phyloP scores from a whole-genome alignment of 2,113 vertebrate genomes.

The Patagioenas fasciata region DNA sequence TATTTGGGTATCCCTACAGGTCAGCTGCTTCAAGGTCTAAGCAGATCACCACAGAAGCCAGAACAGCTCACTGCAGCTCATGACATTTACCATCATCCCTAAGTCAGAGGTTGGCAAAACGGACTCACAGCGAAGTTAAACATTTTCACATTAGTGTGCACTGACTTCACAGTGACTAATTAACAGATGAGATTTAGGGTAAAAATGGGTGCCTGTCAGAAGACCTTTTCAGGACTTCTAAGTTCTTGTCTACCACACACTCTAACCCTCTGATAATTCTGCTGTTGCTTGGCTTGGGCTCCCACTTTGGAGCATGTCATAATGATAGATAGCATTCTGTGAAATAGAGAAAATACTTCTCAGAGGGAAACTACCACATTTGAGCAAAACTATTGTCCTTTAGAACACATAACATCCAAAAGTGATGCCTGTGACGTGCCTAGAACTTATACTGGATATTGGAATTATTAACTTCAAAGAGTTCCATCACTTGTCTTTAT shows the following conservation, averaged over 20 bases:
- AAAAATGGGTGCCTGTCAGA: not conserved
- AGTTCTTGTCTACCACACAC: not conserved
- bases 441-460: not conserved
- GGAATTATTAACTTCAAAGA: not conserved
- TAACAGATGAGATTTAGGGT: not conserved
- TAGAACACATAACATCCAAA: not conserved
- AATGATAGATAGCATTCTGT: not conserved
- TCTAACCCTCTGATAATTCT: not conserved
- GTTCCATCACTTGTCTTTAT: not conserved
- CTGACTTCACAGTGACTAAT: not conserved
- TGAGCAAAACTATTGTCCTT: slow-evolving; percentile 8
- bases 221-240: not conserved
- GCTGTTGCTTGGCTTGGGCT: not conserved
- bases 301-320: not conserved
- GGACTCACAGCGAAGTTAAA: fast-evolving
- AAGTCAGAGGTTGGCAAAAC: not conserved
- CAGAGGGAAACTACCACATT: not conserved
- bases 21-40: not conserved
- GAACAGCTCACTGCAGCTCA: not conserved
- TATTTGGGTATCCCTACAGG: not conserved
- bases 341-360: slow-evolving; percentile 10
- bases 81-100: not conserved
- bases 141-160: not conserved
- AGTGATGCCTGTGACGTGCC: not conserved
- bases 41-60: not conserved